phyloP scores from a whole-genome alignment of 2,113 vertebrate species.

The Carollia perspicillata region DNA sequence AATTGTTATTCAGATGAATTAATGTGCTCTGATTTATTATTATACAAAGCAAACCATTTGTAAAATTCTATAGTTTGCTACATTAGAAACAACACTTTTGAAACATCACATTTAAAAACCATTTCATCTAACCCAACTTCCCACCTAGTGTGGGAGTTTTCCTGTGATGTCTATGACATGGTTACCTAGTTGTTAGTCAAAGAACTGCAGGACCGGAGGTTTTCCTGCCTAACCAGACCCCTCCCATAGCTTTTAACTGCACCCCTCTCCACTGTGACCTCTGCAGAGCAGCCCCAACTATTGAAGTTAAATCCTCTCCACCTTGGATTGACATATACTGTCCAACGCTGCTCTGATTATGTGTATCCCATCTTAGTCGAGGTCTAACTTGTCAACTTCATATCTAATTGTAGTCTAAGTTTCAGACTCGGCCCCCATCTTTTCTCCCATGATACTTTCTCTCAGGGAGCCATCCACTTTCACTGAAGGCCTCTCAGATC shows the following conservation, averaged over 20 bases:
- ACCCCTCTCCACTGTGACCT: background rate
- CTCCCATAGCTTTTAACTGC: background rate
- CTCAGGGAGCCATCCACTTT: background rate
- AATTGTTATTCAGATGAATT: background rate
- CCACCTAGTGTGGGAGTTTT: background rate
- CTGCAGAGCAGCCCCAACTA: background rate
- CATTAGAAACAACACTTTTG: background rate
- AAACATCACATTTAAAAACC: background rate
- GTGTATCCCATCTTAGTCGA: background rate
- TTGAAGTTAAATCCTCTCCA: background rate
- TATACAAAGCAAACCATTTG: background rate
- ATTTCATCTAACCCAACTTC: background rate
- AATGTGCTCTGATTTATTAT: background rate
- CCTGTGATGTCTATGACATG: background rate
- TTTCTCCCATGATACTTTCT: background rate
- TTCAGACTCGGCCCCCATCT: background rate
- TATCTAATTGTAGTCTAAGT: background rate
- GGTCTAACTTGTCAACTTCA: background rate
- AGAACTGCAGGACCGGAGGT: background rate
- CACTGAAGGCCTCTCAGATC: background rate
- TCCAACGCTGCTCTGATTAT: background rate
- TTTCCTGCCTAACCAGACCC: background rate
- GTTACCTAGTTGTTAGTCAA: background rate
- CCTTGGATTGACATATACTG: background rate
- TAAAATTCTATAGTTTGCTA: background rate